Base-by-base conservation (phyloP, 1,140 invertebrate genomes). In the Tribolium castaneum region DNA sequence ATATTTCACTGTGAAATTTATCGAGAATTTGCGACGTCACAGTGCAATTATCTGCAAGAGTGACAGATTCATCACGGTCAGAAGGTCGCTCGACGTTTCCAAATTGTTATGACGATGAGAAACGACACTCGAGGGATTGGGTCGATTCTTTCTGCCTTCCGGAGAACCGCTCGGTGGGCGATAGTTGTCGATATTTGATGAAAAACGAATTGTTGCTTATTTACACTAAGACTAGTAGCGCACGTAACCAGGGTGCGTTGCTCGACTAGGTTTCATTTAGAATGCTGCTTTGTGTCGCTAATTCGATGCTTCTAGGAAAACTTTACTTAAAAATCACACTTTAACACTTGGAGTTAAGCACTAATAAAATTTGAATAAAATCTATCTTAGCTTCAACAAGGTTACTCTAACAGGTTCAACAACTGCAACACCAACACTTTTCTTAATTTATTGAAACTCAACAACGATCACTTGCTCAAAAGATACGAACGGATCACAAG, bases 251-350 rank as follows among this genome's bases (percentile, higher is more conserved):
- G 39, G 22, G 34, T 72, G 52, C 71, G 71, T 34, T 14, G 71
- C 49, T 73, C 14, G 49, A 71, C 78, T 79, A 79, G 50, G n/a
- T 56, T 35, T 75, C 49, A 75, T 79, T 79, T 79, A 79, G 78
- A 79, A 79, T 79, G 74, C 78, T 79, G 78, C 78, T 79, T 79
- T 75, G 39, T 75, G 16, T 77, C 51, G 66, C 52, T 76, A 66
- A 34, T 34, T 51, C 50, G 10, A 73, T 35, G 45, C 52, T 45
- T 22, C 22, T 73, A 73, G 22, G 16, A 12, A 72, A 49, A 62
- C 5, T 25, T 49, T 25, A 72, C 39, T 72, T 22, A 72, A 16
- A 12, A 73, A 22, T 56, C 71, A 56, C 71, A 22, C 19, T 56
- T 56, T 16, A 56, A 56, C 52, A 56, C 52, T 56, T 59, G 14